A percentile compares a stretch with the other conserved stretches of the same genome.
These are phyloP conservation scores for Polyommatus icarus DNA, from an alignment of 2,888 invertebrate genomes.

Conservation along the genomic window DNA sequence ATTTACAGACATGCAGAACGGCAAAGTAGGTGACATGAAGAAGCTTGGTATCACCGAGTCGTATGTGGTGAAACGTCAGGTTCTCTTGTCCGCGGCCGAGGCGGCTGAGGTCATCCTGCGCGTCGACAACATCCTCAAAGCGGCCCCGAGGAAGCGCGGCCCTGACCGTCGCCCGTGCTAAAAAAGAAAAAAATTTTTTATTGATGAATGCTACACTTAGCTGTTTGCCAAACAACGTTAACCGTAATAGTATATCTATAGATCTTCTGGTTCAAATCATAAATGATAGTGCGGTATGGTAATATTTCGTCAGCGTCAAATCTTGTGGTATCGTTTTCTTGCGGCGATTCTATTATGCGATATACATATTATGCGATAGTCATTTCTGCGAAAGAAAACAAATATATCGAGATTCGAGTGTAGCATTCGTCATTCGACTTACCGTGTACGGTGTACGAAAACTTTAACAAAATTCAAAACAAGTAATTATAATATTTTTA, in stretches of 20 bases:
- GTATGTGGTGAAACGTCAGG: conserved; percentile 97
- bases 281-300: too few relatives aligned
- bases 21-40: conserved; percentile 94
- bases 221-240: too few relatives aligned
- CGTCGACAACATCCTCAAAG: conserved; percentile 97
- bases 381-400: background rate
- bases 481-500: background rate
- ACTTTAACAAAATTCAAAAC: background rate
- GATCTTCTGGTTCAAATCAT: too few relatives aligned
- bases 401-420: background rate
- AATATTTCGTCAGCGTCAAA: background rate
- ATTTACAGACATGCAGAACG: conserved; percentile 90
- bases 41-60: conserved; percentile 97
- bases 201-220: background rate
- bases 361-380: too few relatives aligned
- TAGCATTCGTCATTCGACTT: background rate
- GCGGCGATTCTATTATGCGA: too few relatives aligned
- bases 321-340: background rate
- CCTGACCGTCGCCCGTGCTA: conserved; percentile 93
- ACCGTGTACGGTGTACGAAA: background rate
- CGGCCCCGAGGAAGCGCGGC: conserved; percentile 92
- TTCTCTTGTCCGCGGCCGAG: conserved; percentile 95
- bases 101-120: conserved; percentile 99
- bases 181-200: conserved; percentile 28
- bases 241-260: too few relatives aligned